Conservation (phyloP, 2,888 invertebrate genomes). For the Creontiades dilutus region DNA sequence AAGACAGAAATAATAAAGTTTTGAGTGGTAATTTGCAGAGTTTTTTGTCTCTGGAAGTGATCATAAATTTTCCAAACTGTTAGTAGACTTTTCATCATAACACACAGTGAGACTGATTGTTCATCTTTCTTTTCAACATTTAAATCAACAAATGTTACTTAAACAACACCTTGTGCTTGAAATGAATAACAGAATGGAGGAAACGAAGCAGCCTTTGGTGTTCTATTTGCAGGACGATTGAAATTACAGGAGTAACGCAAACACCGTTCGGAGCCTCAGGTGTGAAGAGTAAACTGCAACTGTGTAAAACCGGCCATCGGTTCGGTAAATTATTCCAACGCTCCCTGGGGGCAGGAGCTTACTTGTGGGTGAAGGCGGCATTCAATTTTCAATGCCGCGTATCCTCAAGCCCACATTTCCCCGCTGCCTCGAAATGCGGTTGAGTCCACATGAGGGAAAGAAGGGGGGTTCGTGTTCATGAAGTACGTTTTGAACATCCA, state of each 20-base stretch:
- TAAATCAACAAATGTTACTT: no score
- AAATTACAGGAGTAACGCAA: neutral
- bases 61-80: neutral
- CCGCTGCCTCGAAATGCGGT: conserved; percentile 1
- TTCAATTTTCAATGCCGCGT: conserved; percentile 17
- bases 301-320: conserved; percentile 22
- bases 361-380: neutral
- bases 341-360: neutral
- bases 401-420: neutral
- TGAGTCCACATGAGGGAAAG: neutral
- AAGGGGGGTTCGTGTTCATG: neutral
- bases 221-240: no score
- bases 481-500: conserved; percentile 7
- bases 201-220: no score
- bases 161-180: no score
- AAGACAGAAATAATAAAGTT: no score
- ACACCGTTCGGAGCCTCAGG: neutral
- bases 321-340: conserved; percentile 22
- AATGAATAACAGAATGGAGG: no score
- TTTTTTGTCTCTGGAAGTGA: neutral
- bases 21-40: no score
- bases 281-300: conserved; percentile 23
- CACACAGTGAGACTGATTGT: no score
- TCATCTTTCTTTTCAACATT: no score
- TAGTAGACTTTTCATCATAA: no score